A percentile compares a stretch with the other conserved stretches of the same genome.
Evolutionary conservation across 2,113 vertebrate species (phyloP).

Genomic region (Hippocampus abdominalis): DNA sequence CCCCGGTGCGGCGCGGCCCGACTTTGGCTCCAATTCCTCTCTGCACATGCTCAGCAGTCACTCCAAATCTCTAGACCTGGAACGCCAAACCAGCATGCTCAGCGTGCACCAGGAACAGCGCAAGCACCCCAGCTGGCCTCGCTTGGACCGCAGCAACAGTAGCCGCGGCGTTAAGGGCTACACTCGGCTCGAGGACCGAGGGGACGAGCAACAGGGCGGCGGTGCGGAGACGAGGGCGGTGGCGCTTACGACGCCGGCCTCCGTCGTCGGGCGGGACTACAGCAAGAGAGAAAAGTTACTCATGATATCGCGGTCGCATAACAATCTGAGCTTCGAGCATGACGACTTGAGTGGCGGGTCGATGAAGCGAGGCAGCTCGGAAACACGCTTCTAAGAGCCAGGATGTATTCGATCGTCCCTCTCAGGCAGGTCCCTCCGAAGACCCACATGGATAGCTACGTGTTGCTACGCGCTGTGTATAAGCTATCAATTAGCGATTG

Average conservation of each 20-base stretch:
- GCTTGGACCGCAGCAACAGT: slow-evolving; percentile 88
- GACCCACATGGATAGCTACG: no score
- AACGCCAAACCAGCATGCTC: slow-evolving; percentile 78
- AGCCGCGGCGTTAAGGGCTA: slow-evolving; percentile 80
- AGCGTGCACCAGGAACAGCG: slow-evolving; percentile 88
- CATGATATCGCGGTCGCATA: slow-evolving; percentile 98
- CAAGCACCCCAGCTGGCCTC: slow-evolving; percentile 96
- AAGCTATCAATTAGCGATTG: no score
- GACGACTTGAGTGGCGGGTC: slow-evolving; percentile 90
- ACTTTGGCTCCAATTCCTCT: slow-evolving; percentile 93
- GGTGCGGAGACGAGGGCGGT: slow-evolving; percentile 71
- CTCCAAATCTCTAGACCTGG: slow-evolving; percentile 95
- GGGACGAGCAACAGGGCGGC: slow-evolving; percentile 83
- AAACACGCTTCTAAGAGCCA: slow-evolving; percentile 84
- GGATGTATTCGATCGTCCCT: no score
- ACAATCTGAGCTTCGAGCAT: slow-evolving; percentile 96
- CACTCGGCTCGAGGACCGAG: slow-evolving; percentile 89
- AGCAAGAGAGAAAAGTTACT: slow-evolving; percentile 96
- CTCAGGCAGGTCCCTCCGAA: no score
- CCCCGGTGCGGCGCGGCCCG: slow-evolving; percentile 84
- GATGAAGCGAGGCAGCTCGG: slow-evolving; percentile 90
- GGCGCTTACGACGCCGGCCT: slow-evolving; percentile 17
- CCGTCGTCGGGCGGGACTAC: slow-evolving; percentile 79
- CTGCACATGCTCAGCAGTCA: slow-evolving; percentile 89
- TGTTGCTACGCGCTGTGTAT: no score